Conservation (phyloP, 35 echinoderm and acorn worm genomes). For the Holothuria glaberrima region DNA sequence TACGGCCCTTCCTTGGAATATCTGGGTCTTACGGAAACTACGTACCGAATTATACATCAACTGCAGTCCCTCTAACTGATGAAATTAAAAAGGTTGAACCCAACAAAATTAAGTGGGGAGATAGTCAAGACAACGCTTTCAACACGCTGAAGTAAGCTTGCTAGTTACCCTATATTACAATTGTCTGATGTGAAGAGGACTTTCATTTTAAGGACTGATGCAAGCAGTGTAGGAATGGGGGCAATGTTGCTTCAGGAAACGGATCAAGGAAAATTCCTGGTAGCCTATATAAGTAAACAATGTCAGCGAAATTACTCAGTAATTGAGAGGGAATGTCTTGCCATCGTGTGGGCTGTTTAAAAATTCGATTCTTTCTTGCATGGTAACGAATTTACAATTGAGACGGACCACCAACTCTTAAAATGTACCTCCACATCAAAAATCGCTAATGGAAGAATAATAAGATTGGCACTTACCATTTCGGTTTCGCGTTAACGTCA, state of each 20-base stretch:
- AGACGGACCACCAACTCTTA: constrained; percentile 57
- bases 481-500: constrained; percentile 51
- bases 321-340: constrained; percentile 51
- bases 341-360: constrained; percentile 52
- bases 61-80: constrained; percentile 46
- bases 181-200: background rate
- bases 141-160: constrained; percentile 5
- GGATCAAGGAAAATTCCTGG: constrained; percentile 13
- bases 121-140: constrained; percentile 43
- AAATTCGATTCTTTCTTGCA: constrained; percentile 53
- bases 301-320: constrained; percentile 43
- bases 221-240: background rate
- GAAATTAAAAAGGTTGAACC: background rate
- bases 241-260: constrained; percentile 30
- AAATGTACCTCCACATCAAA: constrained; percentile 56
- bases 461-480: constrained; percentile 64
- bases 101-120: constrained; percentile 54
- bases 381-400: constrained; percentile 49
- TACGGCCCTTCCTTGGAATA: constrained; percentile 13
- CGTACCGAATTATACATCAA: constrained; percentile 22
- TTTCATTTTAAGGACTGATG: constrained; percentile 68
- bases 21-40: constrained; percentile 24
- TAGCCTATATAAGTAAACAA: constrained; percentile 58
- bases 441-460: constrained; percentile 43
- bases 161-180: background rate